phyloP scores from a whole-genome alignment of 2,888 invertebrate genomes.

The Linnaemya tessellans region DNA sequence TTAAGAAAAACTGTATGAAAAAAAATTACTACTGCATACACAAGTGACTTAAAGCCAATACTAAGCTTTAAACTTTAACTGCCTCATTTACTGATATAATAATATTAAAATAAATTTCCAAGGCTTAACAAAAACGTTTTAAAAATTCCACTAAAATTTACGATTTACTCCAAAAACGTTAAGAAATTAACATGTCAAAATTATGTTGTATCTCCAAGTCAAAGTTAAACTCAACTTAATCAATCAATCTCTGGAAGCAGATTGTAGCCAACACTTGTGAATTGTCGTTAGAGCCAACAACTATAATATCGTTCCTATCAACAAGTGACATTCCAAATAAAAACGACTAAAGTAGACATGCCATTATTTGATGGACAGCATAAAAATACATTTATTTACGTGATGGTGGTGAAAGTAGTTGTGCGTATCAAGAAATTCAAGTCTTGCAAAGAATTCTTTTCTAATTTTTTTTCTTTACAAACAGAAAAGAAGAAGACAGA shows the following conservation, averaged over 20 bases:
- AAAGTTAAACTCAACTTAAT: neutral
- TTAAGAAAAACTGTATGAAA: neutral
- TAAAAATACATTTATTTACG: constrained; percentile 53
- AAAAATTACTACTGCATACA: neutral
- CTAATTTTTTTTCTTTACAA: constrained; percentile 20
- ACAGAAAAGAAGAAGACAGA: neutral
- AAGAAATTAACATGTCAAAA: neutral
- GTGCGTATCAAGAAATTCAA: constrained; percentile 72
- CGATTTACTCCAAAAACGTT: neutral
- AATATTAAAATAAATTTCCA: neutral
- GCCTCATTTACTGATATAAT: neutral
- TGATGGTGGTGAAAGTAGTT: constrained; percentile 74
- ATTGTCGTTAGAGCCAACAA: constrained; percentile 5
- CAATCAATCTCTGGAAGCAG: neutral
- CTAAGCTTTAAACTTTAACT: neutral
- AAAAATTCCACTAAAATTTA: neutral
- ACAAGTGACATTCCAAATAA: constrained; percentile 47
- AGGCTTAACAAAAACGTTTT: neutral
- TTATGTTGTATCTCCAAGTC: neutral
- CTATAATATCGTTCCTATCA: neutral
- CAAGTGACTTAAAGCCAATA: too few relatives aligned
- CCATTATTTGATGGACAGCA: constrained; percentile 52
- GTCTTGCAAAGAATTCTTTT: constrained; percentile 61
- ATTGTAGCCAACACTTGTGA: constrained; percentile 16
- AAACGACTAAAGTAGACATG: constrained; percentile 29